Evolutionary conservation across 2,888 invertebrate genomes (phyloP).

Genomic region (Coremacera marginata): DNA sequence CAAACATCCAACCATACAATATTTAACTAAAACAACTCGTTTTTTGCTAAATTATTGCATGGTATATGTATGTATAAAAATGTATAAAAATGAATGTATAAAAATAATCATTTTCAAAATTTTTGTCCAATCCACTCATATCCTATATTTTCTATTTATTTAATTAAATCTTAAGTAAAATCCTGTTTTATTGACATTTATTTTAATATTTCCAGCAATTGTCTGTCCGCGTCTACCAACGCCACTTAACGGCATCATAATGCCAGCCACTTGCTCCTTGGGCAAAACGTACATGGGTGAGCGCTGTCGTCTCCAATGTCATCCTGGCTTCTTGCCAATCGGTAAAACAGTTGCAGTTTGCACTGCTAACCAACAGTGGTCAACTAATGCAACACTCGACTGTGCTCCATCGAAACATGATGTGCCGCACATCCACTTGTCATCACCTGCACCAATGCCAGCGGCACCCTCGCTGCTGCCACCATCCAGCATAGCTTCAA

Average conservation of each 20-base stretch:
- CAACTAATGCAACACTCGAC: conserved; percentile 60
- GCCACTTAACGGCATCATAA: conserved; percentile 71
- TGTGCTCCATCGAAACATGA: conserved; percentile 51
- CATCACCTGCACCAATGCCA: conserved; percentile 20
- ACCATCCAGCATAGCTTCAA: conserved; percentile 14
- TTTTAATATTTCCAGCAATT: conserved; percentile 58
- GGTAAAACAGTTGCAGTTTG: conserved; percentile 63
- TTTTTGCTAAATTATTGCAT: too few species aligned
- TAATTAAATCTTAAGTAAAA: neutral
- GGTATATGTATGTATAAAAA: too few species aligned
- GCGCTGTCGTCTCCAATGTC: conserved; percentile 70
- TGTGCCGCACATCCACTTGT: neutral
- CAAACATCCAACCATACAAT: too few species aligned
- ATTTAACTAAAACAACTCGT: too few species aligned
- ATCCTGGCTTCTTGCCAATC: conserved; percentile 69
- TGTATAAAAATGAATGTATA: too few species aligned
- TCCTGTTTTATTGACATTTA: conserved; percentile 1
- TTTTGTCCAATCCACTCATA: too few species aligned
- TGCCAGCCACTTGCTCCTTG: conserved; percentile 71
- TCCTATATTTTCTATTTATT: too few species aligned
- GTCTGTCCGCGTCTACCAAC: conserved; percentile 70
- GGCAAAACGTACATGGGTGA: conserved; percentile 70
- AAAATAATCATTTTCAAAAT: too few species aligned
- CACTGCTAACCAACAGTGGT: conserved; percentile 63
- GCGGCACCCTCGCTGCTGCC: conserved; percentile 30